Percentiles rank a stretch among this genome's conserved stretches.
phyloP scores from a whole-genome alignment of 2,113 vertebrate species.

The Indicator indicator region DNA sequence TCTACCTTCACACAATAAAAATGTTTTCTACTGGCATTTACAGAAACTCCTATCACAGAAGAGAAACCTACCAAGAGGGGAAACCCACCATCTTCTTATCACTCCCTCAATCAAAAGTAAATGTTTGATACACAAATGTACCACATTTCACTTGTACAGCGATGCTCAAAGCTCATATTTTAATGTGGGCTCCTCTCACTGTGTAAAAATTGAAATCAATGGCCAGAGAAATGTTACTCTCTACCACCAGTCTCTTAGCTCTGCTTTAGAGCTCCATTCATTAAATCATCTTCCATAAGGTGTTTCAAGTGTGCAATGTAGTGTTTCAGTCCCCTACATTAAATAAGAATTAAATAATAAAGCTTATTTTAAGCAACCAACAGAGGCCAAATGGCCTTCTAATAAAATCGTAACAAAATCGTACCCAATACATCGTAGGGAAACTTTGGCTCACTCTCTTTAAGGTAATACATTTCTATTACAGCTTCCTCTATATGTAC shows the following conservation, averaged over 20 bases:
- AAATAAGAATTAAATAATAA: slow-evolving; percentile 43
- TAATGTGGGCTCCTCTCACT: slow-evolving; percentile 46
- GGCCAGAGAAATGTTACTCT: slow-evolving; percentile 13
- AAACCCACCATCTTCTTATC: neutral
- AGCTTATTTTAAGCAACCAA: slow-evolving; percentile 59
- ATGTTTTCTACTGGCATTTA: neutral
- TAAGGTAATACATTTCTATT: neutral
- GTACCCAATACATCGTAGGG: neutral
- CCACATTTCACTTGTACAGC: neutral
- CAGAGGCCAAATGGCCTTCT: slow-evolving; percentile 1
- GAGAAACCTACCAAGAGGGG: slow-evolving; percentile 4
- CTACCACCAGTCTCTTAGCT: neutral
- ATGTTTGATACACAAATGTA: neutral
- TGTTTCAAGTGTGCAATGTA: neutral
- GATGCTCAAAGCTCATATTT: slow-evolving; percentile 1
- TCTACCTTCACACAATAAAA: slow-evolving; percentile 11
- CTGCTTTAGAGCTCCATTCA: slow-evolving; percentile 10
- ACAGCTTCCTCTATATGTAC: neutral
- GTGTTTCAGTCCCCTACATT: slow-evolving; percentile 22
- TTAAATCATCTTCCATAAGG: neutral
- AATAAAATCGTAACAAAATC: slow-evolving; percentile 12
- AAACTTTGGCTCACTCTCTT: slow-evolving; percentile 38
- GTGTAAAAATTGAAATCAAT: slow-evolving; percentile 38
- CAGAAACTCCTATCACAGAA: neutral
- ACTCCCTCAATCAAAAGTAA: neutral